A percentile compares a stretch with the other conserved stretches of the same genome.
Evolutionary conservation across 2,797 vertebrate species (phyloP).

Genomic region (Chelmon rostratus): DNA sequence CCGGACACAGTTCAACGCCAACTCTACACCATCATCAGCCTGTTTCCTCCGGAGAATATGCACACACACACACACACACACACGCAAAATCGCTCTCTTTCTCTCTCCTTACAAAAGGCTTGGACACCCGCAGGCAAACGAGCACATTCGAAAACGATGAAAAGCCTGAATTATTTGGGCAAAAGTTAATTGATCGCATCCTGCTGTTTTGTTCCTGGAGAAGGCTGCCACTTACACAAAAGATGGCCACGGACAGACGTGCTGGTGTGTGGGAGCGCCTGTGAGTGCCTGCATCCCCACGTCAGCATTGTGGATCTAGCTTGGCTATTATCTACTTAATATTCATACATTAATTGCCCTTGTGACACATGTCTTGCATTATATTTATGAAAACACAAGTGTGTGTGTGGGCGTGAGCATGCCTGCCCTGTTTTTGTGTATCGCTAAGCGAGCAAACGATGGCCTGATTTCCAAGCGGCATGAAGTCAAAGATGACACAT

Average conservation of each 20-base stretch:
- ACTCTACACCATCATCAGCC: slow-evolving; percentile 50
- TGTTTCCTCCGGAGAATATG: slow-evolving; percentile 47
- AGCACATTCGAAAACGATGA: slow-evolving; percentile 43
- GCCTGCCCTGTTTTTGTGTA: neutral
- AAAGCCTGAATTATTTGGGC: slow-evolving; percentile 60
- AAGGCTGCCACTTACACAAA: slow-evolving; percentile 50
- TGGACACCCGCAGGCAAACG: slow-evolving; percentile 52
- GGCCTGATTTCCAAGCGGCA: too few species aligned
- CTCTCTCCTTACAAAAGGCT: slow-evolving; percentile 36
- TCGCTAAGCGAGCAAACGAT: neutral
- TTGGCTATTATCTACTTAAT: slow-evolving; percentile 33
- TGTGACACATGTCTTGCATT: slow-evolving; percentile 14
- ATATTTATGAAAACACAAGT: slow-evolving; percentile 38
- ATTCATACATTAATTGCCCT: slow-evolving; percentile 37
- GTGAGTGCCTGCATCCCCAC: neutral
- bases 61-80: slow-evolving; percentile 5
- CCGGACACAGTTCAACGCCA: slow-evolving; percentile 55
- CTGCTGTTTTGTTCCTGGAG: slow-evolving; percentile 57
- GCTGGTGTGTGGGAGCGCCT: slow-evolving; percentile 17
- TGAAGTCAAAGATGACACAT: too few species aligned
- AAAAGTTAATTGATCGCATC: slow-evolving; percentile 73
- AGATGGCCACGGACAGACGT: slow-evolving; percentile 21
- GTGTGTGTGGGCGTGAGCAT: slow-evolving; percentile 24
- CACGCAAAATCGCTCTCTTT: slow-evolving; percentile 37
- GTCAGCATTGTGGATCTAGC: slow-evolving; percentile 1